Evolutionary conservation across 2,888 invertebrate species (phyloP).

Genomic region (Chrysolina oricalcia): DNA sequence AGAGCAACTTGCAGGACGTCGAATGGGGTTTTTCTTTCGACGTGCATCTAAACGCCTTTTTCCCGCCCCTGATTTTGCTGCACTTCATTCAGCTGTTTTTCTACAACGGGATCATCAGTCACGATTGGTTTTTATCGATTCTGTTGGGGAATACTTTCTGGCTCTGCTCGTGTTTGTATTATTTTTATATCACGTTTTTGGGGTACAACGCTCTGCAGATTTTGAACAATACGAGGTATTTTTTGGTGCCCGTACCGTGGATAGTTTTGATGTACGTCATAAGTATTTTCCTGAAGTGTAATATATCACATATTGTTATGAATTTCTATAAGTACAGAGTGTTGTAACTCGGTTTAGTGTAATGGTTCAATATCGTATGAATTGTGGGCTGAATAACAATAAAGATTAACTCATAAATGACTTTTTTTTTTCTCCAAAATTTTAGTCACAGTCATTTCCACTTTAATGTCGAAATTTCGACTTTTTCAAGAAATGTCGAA

Average conservation of each 20-base stretch:
- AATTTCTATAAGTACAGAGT: conserved; percentile 88
- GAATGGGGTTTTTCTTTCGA: conserved; percentile 99
- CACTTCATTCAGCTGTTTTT: conserved; percentile 94
- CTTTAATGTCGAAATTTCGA: too few species aligned
- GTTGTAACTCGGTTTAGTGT: conserved; percentile 69
- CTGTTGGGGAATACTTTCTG: conserved; percentile 90
- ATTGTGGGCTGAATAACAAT: too few species aligned
- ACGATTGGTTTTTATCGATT: conserved; percentile 55
- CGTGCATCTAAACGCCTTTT: conserved; percentile 98
- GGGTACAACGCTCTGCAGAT: conserved; percentile 94
- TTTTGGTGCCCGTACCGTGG: conserved; percentile 88
- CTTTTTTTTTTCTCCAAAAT: too few species aligned
- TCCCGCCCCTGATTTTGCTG: conserved; percentile 94
- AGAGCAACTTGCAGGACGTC: conserved; percentile 83
- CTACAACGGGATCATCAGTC: conserved; percentile 80
- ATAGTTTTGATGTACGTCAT: conserved; percentile 84
- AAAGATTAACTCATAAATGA: too few species aligned
- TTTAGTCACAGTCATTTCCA: too few species aligned
- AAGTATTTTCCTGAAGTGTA: conserved; percentile 85
- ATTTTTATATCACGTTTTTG: conserved; percentile 95
- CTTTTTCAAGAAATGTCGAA: too few species aligned
- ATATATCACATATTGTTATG: conserved; percentile 86
- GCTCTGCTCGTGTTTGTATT: conserved; percentile 91
- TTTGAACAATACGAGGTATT: conserved; percentile 86
- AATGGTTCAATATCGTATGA: neutral